These are phyloP conservation scores for Macropodus opercularis DNA, from an alignment of 2,797 vertebrate species.

Conservation along the genomic window DNA sequence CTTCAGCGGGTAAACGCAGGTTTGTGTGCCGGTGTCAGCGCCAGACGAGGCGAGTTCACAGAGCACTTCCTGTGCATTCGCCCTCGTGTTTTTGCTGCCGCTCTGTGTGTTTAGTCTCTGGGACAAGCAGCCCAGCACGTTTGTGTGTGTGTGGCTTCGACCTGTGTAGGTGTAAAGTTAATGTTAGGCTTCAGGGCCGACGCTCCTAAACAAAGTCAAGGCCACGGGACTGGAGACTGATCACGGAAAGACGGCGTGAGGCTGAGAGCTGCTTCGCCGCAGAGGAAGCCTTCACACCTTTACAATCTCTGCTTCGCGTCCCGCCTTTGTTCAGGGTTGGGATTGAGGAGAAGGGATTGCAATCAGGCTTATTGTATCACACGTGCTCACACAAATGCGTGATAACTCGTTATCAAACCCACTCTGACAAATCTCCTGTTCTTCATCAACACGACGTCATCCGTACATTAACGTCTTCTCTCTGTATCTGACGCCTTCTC, in stretches of 20 bases:
- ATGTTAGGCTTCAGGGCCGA: constrained; percentile 38
- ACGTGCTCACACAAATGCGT: constrained; percentile 17
- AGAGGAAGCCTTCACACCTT: too few relatives aligned
- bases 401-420: constrained; percentile 7
- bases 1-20: too few relatives aligned
- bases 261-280: too few relatives aligned
- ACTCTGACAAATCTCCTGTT: constrained; percentile 14
- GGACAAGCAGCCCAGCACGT: constrained; percentile 12
- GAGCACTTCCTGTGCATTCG: constrained; percentile 23
- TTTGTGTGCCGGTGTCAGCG: too few relatives aligned
- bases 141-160: constrained; percentile 23
- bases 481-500: constrained; percentile 5
- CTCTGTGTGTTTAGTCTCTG: constrained; percentile 66
- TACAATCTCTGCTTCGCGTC: constrained; percentile 61
- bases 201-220: too few relatives aligned
- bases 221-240: too few relatives aligned
- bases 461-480: background rate
- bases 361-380: constrained; percentile 35
- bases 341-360: constrained; percentile 47
- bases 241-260: too few relatives aligned
- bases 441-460: too few relatives aligned
- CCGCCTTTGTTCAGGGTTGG: constrained; percentile 52
- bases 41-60: too few relatives aligned
- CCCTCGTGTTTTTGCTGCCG: constrained; percentile 39
- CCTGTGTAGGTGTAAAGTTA: constrained; percentile 4